Evolutionary conservation across 2,888 invertebrate species (phyloP), one percentile per base, ranked within the genome.

Genomic region (Chrysotoxum bicinctum): DNA sequence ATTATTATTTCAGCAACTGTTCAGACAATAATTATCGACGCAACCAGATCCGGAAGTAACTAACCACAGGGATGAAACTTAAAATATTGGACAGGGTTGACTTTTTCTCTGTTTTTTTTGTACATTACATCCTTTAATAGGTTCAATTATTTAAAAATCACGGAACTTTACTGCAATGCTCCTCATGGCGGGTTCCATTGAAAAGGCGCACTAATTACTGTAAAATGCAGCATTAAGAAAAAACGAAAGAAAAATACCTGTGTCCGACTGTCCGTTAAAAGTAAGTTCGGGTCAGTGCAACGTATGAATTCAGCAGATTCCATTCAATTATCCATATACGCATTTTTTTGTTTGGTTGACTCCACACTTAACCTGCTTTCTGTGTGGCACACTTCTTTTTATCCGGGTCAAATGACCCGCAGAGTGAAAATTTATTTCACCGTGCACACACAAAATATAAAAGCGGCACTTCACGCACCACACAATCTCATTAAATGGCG

Each of bases 391-490:
- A 64, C 43, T 64, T 21, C 8, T 35, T 2, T 62, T 26, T 30
- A 16, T 19, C 54, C 43, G 43, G 8, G 37, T 10, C 50, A 58
- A 76, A 66, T 21, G 35, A 40, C 37, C 81, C 76, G 43, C 64
- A 58, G 58, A 70, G 70, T 58, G 19, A n/a, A 64, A 58, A 64
- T 50, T 21, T 35, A 21, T 16, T 50, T 50, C 10, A 23, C 8
- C 16, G 23, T 56, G 48, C 6, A 16, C 30, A 62, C 40, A 40
- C 2, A 21, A 48, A 35, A 37, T 19, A 23, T 19, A 58, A 12
- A 14, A 56, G 45, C 12, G 9, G 37, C 19, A 72, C 30, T 64
- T 56, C 16, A 48, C 48, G 48, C 40, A 37, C 45, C 37, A 48
- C 58, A 37, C 50, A 40, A 19, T 56, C 62, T 43, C 54, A 54